These are phyloP conservation scores for Cavia aperea DNA, from an alignment of 2,113 vertebrate genomes.

Conservation along the genomic window DNA sequence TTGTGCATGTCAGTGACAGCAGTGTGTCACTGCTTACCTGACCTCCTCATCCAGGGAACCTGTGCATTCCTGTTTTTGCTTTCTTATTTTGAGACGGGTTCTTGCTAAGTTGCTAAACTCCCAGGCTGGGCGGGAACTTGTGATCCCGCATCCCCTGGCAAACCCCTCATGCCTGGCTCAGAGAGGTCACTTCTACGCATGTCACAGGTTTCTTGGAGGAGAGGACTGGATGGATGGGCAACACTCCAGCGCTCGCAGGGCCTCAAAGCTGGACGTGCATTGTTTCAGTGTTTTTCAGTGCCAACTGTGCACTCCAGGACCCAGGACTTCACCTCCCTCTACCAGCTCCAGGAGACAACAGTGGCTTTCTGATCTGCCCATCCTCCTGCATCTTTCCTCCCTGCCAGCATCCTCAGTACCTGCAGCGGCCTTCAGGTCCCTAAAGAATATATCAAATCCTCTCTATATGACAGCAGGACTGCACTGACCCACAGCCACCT, in stretches of 20 bases:
- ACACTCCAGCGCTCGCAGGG: background rate
- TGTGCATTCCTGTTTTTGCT: background rate
- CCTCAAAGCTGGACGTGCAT: fast-evolving
- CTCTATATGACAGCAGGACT: background rate
- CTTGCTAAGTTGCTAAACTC: background rate
- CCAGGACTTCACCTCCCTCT: background rate
- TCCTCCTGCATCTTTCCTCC: background rate
- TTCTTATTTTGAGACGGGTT: background rate
- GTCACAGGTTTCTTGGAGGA: background rate
- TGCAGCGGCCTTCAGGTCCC: background rate
- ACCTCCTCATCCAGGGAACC: background rate
- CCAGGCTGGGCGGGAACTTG: background rate
- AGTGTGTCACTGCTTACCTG: background rate
- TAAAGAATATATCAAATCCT: constrained; percentile 7
- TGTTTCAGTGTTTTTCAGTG: background rate
- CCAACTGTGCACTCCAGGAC: background rate
- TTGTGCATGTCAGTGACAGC: background rate
- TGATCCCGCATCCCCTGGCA: no score
- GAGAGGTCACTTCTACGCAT: background rate
- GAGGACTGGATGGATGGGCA: background rate
- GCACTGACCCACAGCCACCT: background rate
- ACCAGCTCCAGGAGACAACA: background rate
- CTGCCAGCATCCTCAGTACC: background rate
- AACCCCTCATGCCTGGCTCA: no score
- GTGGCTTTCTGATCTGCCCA: background rate